Conservation (phyloP, 1,140 invertebrate species). For the Trialeurodes vaporariorum region DNA sequence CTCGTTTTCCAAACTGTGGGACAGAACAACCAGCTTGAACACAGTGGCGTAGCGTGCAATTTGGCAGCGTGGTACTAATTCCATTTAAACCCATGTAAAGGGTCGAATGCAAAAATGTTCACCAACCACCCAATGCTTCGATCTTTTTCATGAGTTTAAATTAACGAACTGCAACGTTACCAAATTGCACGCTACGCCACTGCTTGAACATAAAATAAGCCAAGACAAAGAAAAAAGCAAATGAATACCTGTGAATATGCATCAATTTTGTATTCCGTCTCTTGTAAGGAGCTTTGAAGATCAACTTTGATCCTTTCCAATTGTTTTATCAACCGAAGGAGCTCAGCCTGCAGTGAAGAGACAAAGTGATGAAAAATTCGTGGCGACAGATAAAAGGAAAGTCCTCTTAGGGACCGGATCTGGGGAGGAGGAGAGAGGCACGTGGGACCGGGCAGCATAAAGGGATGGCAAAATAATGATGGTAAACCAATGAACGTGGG, state of each 20-base stretch:
- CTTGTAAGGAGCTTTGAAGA: conserved; percentile 37
- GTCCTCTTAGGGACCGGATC: no score
- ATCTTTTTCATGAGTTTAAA: background rate
- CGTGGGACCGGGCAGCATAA: no score
- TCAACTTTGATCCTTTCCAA: conserved; percentile 40
- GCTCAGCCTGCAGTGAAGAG: conserved; percentile 34
- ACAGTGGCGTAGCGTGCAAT: background rate
- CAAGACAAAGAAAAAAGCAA: background rate
- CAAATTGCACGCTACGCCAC: background rate
- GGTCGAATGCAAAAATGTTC: background rate
- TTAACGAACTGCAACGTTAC: background rate
- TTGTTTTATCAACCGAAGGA: conserved; percentile 37
- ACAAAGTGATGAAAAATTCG: conserved; percentile 5
- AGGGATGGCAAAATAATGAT: no score
- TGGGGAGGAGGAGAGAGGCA: no score
- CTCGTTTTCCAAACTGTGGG: no score
- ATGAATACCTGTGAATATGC: conserved; percentile 38
- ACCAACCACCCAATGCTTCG: background rate
- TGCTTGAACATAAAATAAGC: background rate
- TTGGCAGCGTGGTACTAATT: background rate
- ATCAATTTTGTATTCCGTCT: conserved; percentile 39
- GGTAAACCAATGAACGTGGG: no score
- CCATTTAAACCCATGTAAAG: background rate
- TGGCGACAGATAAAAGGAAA: no score
- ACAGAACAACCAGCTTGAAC: no score